Conservation (phyloP, 2,888 invertebrate species). For the Liodrosophila aerea region DNA sequence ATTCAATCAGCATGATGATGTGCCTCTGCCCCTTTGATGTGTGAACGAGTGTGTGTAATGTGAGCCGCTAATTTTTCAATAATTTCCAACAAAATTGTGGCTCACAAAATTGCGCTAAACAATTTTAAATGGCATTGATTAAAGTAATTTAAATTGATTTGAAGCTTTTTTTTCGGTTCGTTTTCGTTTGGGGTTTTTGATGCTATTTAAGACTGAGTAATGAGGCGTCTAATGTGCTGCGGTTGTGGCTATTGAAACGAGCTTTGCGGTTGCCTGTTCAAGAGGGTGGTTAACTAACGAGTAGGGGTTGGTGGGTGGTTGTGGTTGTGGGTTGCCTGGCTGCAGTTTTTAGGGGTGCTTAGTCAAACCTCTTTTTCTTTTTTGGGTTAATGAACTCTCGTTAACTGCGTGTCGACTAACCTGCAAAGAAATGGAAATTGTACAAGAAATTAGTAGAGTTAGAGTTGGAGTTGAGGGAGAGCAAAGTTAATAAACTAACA, state of each 20-base stretch:
- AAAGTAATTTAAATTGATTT: constrained; percentile 43
- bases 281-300: constrained; percentile 3
- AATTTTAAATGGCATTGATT: constrained; percentile 47
- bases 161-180: constrained; percentile 15
- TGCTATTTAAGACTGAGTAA: constrained; percentile 25
- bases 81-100: constrained; percentile 33
- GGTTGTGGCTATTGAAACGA: constrained; percentile 49
- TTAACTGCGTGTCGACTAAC: constrained; percentile 41
- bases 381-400: constrained; percentile 61
- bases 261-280: constrained; percentile 44
- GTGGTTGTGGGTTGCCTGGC: constrained; percentile 52
- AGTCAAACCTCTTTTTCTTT: neutral
- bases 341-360: constrained; percentile 3
- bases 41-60: constrained; percentile 20
- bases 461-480: neutral
- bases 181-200: neutral
- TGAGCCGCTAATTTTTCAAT: constrained; percentile 37
- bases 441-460: constrained; percentile 17
- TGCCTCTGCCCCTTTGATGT: neutral
- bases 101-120: constrained; percentile 58
- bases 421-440: constrained; percentile 28
- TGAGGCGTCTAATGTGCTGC: constrained; percentile 51
- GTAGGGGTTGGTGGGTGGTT: constrained; percentile 14
- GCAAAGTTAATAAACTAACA: neutral
- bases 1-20: constrained; percentile 64